phyloP scores from a whole-genome alignment of 2,888 invertebrate genomes.

The Eupithecia subfuscata region DNA sequence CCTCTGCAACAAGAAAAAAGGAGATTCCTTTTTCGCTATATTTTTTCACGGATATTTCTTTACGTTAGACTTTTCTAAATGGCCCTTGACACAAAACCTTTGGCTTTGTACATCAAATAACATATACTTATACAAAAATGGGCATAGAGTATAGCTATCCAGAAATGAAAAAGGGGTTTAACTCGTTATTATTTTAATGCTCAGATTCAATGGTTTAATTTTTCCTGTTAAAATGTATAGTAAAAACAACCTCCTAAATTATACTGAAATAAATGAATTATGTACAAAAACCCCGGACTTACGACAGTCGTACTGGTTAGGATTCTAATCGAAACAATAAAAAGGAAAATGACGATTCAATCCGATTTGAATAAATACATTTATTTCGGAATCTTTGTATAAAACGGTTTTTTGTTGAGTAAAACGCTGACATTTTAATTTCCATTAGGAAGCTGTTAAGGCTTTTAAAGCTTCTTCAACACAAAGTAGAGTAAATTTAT shows the following conservation, averaged over 20 bases:
- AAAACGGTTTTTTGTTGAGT: conserved; percentile 28
- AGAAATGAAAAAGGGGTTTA: neutral
- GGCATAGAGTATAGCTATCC: neutral
- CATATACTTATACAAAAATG: neutral
- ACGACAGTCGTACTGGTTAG: neutral
- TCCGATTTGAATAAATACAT: conserved; percentile 52
- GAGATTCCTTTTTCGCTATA: too few relatives aligned
- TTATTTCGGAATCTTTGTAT: conserved; percentile 39
- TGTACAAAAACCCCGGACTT: neutral
- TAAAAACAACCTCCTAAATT: conserved; percentile 1
- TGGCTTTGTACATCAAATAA: too few relatives aligned
- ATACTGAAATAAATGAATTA: conserved; percentile 8
- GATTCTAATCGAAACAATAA: conserved; percentile 25
- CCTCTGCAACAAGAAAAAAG: too few relatives aligned
- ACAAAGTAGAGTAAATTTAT: conserved; percentile 37
- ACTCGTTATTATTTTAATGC: neutral
- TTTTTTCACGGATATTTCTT: too few relatives aligned
- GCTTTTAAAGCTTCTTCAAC: conserved; percentile 29
- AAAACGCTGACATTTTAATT: conserved; percentile 42
- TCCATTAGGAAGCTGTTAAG: conserved; percentile 37
- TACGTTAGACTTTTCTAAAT: too few relatives aligned
- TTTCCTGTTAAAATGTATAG: neutral
- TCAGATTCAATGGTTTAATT: neutral
- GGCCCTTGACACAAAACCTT: too few relatives aligned
- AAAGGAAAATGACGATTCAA: conserved; percentile 39